Conservation (phyloP, 2,797 vertebrate species). For the Erpetoichthys calabaricus region DNA sequence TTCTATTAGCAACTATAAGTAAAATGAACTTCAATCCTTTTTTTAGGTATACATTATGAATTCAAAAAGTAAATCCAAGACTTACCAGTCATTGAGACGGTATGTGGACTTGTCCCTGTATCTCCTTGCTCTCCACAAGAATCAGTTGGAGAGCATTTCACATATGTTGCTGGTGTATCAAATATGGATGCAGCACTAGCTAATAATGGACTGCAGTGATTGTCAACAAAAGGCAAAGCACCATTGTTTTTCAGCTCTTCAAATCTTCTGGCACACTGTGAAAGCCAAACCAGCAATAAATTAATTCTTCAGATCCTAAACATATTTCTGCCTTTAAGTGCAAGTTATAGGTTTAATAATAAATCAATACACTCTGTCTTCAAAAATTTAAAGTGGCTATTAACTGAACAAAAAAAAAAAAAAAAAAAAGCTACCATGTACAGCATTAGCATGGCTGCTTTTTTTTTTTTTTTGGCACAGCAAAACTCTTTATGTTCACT, state of each 20-base stretch:
- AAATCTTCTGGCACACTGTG: constrained; percentile 81
- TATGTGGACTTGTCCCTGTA: constrained; percentile 47
- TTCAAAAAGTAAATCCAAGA: constrained; percentile 5
- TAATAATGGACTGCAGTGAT: constrained; percentile 67
- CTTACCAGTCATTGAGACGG: constrained; percentile 60
- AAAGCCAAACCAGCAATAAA: constrained; percentile 27
- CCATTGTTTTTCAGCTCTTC: constrained; percentile 81
- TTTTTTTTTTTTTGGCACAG: too few species aligned
- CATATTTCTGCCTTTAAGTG: neutral
- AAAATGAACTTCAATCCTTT: too few species aligned
- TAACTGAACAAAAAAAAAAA: too few species aligned
- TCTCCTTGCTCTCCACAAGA: constrained; percentile 46
- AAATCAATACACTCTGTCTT: too few species aligned
- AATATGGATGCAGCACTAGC: constrained; percentile 51
- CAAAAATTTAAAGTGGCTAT: too few species aligned
- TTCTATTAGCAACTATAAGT: too few species aligned
- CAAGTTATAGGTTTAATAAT: too few species aligned
- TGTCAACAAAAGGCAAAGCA: constrained; percentile 66
- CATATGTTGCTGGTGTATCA: constrained; percentile 59
- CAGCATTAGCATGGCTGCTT: too few species aligned
- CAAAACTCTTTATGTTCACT: too few species aligned
- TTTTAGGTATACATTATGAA: neutral
- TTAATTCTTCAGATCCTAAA: constrained; percentile 17
- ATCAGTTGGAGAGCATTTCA: constrained; percentile 61
- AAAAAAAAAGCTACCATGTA: too few species aligned